Base-by-base conservation (phyloP, 2,113 vertebrate species). In the Megaceryle torquata region DNA sequence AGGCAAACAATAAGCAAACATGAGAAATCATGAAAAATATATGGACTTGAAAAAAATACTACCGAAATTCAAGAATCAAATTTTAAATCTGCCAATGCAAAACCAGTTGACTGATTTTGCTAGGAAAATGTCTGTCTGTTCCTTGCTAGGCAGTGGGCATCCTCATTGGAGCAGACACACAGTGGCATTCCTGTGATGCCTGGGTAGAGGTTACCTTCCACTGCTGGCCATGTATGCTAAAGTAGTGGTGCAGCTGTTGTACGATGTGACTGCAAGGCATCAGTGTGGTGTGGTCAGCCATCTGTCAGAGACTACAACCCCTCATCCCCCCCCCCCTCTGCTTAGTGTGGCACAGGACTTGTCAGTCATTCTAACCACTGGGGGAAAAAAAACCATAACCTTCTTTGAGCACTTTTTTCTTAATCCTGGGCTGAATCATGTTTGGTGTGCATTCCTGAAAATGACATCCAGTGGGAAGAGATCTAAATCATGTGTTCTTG, bases 241-340 rank as follows among this genome's bases (percentile, higher is more conserved):
- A 41, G 22, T 48, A 44, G 15, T 29, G 4, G 19, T 41, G 46
- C 21, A 71, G 41, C 21, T 25, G 1, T 13, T 21, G 35, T 22
- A 24, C 0, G 1, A 19, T 3, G 9, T 25, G n/a, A 15, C 9
- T n/a, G 13, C 33, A 72, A 46, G 13, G 37, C 44, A 48, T 15
- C 1, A 0, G 10, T 1, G 2, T 19, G 9, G 14, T 24, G 15
- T 25, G 20, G 35, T 28, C 74, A 61, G 10, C 51, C 20, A 8
- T 10, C 15, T 0, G 1, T 33, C n/a, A 69, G 25, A 56, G 9
- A 15, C 29, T 10, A 9, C 0, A 1, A 20, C 5, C 2, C 12
- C 35, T 20, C 1, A 0, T 8, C 17, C 5, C n/a, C 2, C 8
- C n/a, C 5, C 5, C 8, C 4, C 25, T n/a, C 56, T 25, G 20